Evolutionary conservation across 2,113 vertebrate species (phyloP), one percentile per base, ranked within the genome.

Genomic region (Notothenia rossii): DNA sequence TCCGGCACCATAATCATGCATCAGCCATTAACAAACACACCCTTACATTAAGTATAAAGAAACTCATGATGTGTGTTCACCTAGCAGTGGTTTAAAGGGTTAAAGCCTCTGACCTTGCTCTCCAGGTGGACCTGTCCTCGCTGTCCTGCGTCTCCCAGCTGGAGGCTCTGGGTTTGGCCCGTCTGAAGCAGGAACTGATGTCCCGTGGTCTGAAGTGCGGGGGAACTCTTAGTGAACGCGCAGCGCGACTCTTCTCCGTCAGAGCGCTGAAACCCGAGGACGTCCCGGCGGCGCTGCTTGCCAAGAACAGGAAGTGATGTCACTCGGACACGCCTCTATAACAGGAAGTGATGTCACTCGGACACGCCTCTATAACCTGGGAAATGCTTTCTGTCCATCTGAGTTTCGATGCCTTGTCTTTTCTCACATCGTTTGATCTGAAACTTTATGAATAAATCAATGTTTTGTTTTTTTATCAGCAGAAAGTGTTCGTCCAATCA

Each of bases 151-250:
- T 60, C 4, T 15, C 62, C 0, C 95, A 98, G 60, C 72, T 99
- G 91, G 96, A 98, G 92, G 64, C 68, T 5, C 87, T 98, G 89
- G 97, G 98, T 64, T 91, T 98, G 86, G 97, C 97, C 5, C 92
- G 83, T 50, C 95, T 99, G 84, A 99, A 99, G 88, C 76, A 75
- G 63, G 95, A 95, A 7, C 90, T 99, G 50, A 88, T 88, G 92
- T 79, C 84, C 10, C 89, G 95, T 1, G 97, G 97, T 18, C 79
- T 99, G 82, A 99, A 99, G 83, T 99, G 98, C 0, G 98, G 98
- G 10, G 98, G 98, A 1, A 97, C 97, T 0, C 90, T 99, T 33
- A 91, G 93, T 20, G 96, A 99, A 84, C 96, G 98, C 0, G 98
- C 98, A 0, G 84, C 93, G 0, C 93, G 98, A 0, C 97, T 99